Base-by-base conservation (phyloP, 2,797 vertebrate genomes). In the Dermochelys coriacea region DNA sequence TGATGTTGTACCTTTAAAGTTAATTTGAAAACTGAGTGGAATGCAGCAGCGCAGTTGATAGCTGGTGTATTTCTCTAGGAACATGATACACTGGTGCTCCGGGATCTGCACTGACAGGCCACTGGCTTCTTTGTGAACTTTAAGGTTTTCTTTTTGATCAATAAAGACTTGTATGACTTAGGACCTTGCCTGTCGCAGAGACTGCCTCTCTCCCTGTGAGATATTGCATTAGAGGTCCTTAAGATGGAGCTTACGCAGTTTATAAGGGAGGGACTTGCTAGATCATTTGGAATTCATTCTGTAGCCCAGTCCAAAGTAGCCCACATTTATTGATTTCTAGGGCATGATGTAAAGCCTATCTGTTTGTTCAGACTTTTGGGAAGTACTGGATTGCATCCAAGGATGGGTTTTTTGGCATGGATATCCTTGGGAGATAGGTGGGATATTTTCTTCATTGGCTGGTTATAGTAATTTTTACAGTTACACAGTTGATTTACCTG, bases 251-350 rank as follows among this genome's bases (percentile, higher is more conserved):
- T 14, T 5, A 3, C 27, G 80, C 2, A 3, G 54, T 68, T 23
- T 47, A 37, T 71, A 71, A 37, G 18, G 64, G 8, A 71, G 16
- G 19, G 64, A 71, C 64, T n/a, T 71, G 18, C n/a, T 71, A 18
- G n/a, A 59, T 59, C 57, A 25, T 64, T 23, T 25, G 57, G 34
- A 86, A 89, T 29, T 83, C 1, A 2, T 79, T 82, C 31, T 45
- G 59, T 6, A 3, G 19, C 57, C 41, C 49, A 59, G 37, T 31
- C 14, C n/a, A 57, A 50, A 41, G 57, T 15, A n/a, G 5, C 68
- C 41, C 55, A 19, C 0, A 51, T 92, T 16, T 51, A 37, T 12
- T 80, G 31, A 51, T 15, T 49, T 16, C 0, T 34, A 0, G 2
- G 25, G 9, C 45, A 88, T 57, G 11, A 1, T 47, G 23, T 57